Base-by-base conservation (phyloP, 2,888 invertebrate species). In the Schizaphis graminum region DNA sequence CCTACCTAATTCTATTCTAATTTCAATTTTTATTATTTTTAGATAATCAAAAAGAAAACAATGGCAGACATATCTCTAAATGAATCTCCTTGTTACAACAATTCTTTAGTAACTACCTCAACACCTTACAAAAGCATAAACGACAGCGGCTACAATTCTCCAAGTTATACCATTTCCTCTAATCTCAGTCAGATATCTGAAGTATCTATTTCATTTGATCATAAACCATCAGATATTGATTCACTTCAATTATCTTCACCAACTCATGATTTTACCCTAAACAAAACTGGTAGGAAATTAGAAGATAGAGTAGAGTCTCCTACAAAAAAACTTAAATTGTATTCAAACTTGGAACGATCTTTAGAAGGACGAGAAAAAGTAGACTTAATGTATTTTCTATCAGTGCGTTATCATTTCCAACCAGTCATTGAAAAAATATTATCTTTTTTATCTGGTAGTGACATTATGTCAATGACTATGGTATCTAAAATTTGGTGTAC, bases 401-500 rank as follows among this genome's bases (percentile, higher is more conserved):
- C 96, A 0, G 96, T 96, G 26, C 96, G 95, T 95, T 95, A 96
- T 94, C 95, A 95, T 94, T 96, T 96, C 67, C 95, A 95, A 95
- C 95, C 95, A 67, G 95, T 96, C 56, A 95, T 96, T 3, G 95
- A 95, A 1, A 96, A 96, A 94, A 96, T 96, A 87, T 95, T 96
- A 5, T 95, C 95, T 0, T 95, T 95, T 89, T 95, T 96, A 5
- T 95, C 95, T 5, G 95, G 96, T 0, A 95, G 96, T 94, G 96
- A 96, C 95, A 95, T 96, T 0, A 96, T 96, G 89, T 95, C 95
- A 1, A 95, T 96, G 47, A 96, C 95, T 57, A 95, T 96, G 95
- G 96, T 96, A 0, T 96, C 96, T 0, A 96, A 95, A 94, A 95
- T 95, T 11, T 96, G 96, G 96, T 95, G 95, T 87, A 95, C 95